These are phyloP conservation scores for Esox masquinongy DNA, from an alignment of 2,797 vertebrate genomes.

Conservation along the genomic window DNA sequence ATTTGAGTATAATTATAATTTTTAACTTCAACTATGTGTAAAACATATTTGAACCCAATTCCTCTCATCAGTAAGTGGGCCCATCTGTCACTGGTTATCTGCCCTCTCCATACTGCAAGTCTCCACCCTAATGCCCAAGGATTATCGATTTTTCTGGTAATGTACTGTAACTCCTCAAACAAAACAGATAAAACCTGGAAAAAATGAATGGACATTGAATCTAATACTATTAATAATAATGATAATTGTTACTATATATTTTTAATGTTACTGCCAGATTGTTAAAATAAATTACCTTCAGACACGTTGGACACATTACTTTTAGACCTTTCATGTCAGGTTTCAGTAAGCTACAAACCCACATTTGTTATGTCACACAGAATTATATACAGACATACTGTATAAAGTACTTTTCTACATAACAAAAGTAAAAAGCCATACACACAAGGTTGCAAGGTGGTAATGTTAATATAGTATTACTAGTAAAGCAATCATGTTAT, in stretches of 20 bases:
- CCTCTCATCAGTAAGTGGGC: constrained; percentile 36
- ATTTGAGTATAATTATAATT: no score
- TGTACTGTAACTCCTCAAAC: constrained; percentile 61
- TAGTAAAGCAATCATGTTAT: neutral
- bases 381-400: no score
- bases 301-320: neutral
- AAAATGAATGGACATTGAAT: neutral
- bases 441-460: no score
- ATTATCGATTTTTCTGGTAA: constrained; percentile 61
- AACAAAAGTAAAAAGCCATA: no score
- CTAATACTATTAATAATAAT: neutral
- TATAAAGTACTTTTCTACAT: no score
- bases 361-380: neutral
- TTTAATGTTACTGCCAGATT: neutral
- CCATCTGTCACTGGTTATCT: constrained; percentile 58
- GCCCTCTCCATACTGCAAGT: neutral
- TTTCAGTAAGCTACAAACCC: neutral
- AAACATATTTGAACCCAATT: neutral
- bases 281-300: neutral
- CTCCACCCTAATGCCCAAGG: constrained; percentile 35
- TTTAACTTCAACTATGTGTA: no score
- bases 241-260: neutral
- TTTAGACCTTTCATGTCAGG: neutral
- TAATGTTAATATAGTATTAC: neutral
- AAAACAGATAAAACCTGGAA: neutral